Conservation (phyloP, 2,888 invertebrate species). For the Drosophila mayaguana region DNA sequence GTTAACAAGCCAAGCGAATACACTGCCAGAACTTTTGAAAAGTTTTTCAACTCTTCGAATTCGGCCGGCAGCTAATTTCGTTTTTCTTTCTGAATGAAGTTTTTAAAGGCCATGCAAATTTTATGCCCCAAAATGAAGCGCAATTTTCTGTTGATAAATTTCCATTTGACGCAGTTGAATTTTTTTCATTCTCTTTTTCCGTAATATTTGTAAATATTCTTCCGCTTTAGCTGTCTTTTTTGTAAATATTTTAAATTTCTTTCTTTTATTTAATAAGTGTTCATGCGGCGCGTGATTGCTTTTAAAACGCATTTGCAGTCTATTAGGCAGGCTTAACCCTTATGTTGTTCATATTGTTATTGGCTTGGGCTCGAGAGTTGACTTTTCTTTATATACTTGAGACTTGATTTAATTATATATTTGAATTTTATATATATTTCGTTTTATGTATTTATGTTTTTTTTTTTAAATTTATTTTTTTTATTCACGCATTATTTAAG, state of each 20-base stretch:
- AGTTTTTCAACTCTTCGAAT: conserved; percentile 5
- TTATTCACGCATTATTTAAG: too few species aligned
- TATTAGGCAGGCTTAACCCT: conserved; percentile 22
- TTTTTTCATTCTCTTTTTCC: neutral
- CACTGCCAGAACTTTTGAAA: neutral
- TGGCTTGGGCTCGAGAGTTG: neutral
- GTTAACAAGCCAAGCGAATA: conserved; percentile 64
- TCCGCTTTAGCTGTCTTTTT: neutral
- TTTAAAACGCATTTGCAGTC: conserved; percentile 31
- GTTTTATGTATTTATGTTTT: neutral
- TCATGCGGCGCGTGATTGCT: conserved; percentile 20
- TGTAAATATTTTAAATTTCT: conserved; percentile 16
- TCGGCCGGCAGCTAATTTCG: conserved; percentile 2
- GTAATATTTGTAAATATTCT: neutral
- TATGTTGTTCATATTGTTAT: neutral
- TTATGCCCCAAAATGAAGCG: neutral
- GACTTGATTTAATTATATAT: neutral
- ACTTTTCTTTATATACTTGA: neutral
- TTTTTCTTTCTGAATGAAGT: neutral
- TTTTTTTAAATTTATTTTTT: neutral
- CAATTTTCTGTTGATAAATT: neutral
- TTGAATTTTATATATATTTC: too few species aligned
- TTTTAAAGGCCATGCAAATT: conserved; percentile 12
- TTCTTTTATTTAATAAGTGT: conserved; percentile 6
- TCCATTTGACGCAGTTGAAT: neutral